Percentiles rank a stretch among this genome's conserved stretches.
Conservation (phyloP, 2,797 vertebrate species). For the Salmo trutta region DNA sequence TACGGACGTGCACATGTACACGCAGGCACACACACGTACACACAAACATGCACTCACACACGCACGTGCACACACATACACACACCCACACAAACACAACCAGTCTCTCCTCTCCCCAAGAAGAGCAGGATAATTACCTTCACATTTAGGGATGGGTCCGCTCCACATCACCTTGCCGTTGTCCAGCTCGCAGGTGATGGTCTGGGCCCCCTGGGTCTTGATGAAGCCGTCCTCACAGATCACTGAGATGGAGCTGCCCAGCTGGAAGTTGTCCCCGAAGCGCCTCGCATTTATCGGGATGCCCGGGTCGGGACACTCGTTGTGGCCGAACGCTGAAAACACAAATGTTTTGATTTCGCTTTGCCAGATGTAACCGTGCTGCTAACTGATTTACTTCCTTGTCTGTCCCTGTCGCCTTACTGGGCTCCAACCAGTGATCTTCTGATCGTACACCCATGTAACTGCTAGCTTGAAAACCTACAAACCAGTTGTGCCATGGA, state of each 20-base stretch:
- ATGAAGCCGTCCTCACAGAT: slow-evolving; percentile 99
- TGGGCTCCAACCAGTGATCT: too few species aligned
- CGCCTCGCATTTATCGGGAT: slow-evolving; percentile 94
- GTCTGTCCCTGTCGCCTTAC: too few species aligned
- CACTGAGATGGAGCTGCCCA: slow-evolving; percentile 97
- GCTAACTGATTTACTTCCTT: not conserved
- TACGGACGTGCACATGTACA: too few species aligned
- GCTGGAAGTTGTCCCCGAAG: slow-evolving; percentile 96
- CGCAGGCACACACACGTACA: not conserved
- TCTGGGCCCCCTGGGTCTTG: slow-evolving; percentile 97
- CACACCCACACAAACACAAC: not conserved
- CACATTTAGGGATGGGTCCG: slow-evolving; percentile 94
- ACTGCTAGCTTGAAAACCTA: too few species aligned
- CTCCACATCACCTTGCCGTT: slow-evolving; percentile 99
- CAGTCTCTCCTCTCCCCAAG: too few species aligned
- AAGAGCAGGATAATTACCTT: slow-evolving; percentile 78
- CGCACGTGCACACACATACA: not conserved
- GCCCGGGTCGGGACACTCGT: slow-evolving; percentile 96
- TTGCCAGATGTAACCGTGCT: not conserved
- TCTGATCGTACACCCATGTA: too few species aligned
- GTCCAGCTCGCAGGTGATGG: slow-evolving; percentile 92
- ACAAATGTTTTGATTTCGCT: not conserved
- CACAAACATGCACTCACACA: not conserved
- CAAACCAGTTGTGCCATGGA: too few species aligned
- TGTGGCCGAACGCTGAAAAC: slow-evolving; percentile 92